Evolutionary conservation across 2,113 vertebrate species (phyloP).

Genomic region (Neotoma lepida): DNA sequence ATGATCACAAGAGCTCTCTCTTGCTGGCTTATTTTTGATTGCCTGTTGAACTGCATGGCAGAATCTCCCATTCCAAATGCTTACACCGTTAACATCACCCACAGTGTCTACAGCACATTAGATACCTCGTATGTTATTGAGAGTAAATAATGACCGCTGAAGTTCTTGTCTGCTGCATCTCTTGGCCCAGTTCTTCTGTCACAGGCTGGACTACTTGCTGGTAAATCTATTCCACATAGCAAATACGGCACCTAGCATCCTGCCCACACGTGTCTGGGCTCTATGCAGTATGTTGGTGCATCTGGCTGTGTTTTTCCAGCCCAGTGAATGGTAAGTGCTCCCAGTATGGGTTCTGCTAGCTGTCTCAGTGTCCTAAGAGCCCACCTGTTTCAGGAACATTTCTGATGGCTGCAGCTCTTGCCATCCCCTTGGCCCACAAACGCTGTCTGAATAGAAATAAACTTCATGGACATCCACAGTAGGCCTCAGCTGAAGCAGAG

Average conservation of each 20-base stretch:
- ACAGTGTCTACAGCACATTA: neutral
- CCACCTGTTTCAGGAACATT: neutral
- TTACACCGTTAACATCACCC: neutral
- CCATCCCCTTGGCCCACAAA: neutral
- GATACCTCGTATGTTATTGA: neutral
- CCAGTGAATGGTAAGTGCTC: neutral
- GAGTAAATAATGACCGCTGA: neutral
- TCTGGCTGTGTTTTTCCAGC: neutral
- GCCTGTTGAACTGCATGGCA: neutral
- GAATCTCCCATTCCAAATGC: too few species aligned
- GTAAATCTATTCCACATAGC: neutral
- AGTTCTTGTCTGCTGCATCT: neutral
- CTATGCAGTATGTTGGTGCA: rapidly evolving
- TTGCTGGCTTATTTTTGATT: neutral
- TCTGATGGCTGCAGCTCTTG: neutral
- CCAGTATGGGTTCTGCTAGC: neutral
- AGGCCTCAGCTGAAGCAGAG: neutral
- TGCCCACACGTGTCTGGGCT: neutral
- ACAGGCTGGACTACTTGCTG: neutral
- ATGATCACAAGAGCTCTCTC: neutral
- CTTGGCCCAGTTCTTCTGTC: neutral
- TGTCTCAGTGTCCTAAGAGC: neutral
- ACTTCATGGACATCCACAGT: neutral
- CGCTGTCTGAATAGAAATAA: neutral
- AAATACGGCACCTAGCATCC: neutral